Base-by-base conservation (phyloP, 2,888 invertebrate genomes). In the Hyppa rectilinea region DNA sequence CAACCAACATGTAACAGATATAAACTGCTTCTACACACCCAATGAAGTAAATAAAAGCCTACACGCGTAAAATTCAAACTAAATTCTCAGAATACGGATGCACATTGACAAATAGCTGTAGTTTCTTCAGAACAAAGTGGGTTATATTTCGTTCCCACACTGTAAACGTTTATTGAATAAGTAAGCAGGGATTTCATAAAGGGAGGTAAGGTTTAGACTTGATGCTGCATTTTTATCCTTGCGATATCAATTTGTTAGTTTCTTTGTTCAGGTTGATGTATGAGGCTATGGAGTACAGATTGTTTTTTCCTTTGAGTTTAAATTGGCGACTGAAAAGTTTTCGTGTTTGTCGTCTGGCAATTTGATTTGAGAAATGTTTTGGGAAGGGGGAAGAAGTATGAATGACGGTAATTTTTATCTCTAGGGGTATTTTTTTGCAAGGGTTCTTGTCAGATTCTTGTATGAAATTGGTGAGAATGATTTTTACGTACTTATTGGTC, bases 131-230 rank as follows among this genome's bases (percentile, higher is more conserved):
- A 92, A 93, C 92, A 93, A 92, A 93, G 92, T 92, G 91, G 93
- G 92, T 90, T 92, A 94, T 92, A 92, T 94, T 91, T 93, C 92
- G 92, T 92, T 94, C 93, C 92, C 93, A 92, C 92, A 91, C 87
- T 88, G 91, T 89, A 91, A 90, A 94, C 94, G 94, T 87, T 93
- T 92, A 92, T 94, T 93, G 94, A 95, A 95, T 95, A 93, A 91
- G 91, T 90, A 94, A 94, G 89, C 82, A 89, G 91, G 84, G 88
- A 89, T 91, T 92, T 91, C 90, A 89, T 92, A 89, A 86, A 90
- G 89, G 81, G 87, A 87, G 80, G 84, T 82, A 80, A 64, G 68
- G 56, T 71, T 83, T 72, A 79, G 77, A 75, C 50, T 86, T 86
- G 82, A 85, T 78, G 81, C 71, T 80, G 79, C 85, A 84, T 85